Base-by-base conservation (phyloP, 2,888 invertebrate genomes). In the Homarus gammarus region DNA sequence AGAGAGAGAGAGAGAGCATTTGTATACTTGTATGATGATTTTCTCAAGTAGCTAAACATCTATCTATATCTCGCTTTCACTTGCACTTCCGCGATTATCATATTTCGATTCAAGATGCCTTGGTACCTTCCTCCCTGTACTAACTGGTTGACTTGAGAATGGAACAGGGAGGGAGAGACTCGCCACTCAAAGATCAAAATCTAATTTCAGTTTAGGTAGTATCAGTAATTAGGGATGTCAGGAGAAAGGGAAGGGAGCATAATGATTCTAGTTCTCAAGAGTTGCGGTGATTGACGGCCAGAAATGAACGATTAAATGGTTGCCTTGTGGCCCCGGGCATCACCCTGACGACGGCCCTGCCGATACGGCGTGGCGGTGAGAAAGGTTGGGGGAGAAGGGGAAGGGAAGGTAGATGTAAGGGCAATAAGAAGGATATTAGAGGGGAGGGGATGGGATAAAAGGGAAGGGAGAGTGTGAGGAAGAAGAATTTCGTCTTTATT, bases 281-380 rank as follows among this genome's bases (percentile, higher is more conserved):
- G 5, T 44, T 27, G 44, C 1, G n/a, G 31, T 75, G 75, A 75
- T 75, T 75, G 75, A 75, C 75, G 44, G 75, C 2, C 75, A 75
- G 75, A 75, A 75, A 75, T 75, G 75, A 75, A 44, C 75, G 75
- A 40, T 75, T 75, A 44, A 38, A 75, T 75, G 75, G 44, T 75
- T 75, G 44, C 75, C 1, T 27, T n/a, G 75, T 75, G 38, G 75
- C 75, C 44, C 49, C n/a, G n/a, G n/a, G n/a, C n/a, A n/a, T n/a
- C n/a, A n/a, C n/a, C n/a, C n/a, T n/a, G n/a, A n/a, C n/a, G n/a
- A n/a, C n/a, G n/a, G n/a, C n/a, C n/a, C n/a, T n/a, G n/a, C n/a
- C n/a, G n/a, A n/a, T n/a, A n/a, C n/a, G n/a, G n/a, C n/a, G 38
- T 0, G 40, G 73, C 18, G 8, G 22, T 0, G 40, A 22, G 73